These are phyloP conservation scores for Metallyticus violacea DNA, from an alignment of 2,888 invertebrate species.

Conservation along the genomic window DNA sequence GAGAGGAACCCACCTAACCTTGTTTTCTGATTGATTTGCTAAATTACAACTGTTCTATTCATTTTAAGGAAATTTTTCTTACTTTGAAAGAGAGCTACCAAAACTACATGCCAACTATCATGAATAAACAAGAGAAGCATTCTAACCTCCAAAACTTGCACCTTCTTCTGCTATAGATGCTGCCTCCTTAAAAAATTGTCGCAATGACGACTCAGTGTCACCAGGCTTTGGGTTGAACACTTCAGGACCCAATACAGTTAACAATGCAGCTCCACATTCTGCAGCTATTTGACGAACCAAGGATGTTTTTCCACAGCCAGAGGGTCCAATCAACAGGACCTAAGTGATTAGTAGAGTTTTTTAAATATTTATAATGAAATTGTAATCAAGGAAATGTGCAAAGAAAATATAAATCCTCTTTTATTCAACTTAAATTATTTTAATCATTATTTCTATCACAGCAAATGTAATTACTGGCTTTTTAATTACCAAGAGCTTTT, in stretches of 20 bases:
- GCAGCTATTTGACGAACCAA: constrained; percentile 51
- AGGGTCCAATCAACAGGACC: constrained; percentile 53
- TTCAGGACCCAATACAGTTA: constrained; percentile 48
- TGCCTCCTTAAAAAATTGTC: constrained; percentile 50
- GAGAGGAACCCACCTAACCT: too few relatives aligned
- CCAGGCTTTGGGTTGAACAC: constrained; percentile 52
- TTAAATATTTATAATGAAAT: neutral
- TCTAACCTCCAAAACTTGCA: constrained; percentile 20
- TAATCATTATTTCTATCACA: neutral
- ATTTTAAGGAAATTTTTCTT: too few relatives aligned
- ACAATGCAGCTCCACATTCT: constrained; percentile 48
- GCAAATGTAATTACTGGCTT: too few relatives aligned
- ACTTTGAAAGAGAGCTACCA: too few relatives aligned
- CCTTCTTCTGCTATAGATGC: constrained; percentile 43
- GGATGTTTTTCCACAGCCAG: constrained; percentile 59
- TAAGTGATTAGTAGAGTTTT: constrained; percentile 21
- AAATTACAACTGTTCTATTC: too few relatives aligned
- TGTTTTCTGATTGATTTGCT: too few relatives aligned
- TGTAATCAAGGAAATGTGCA: neutral
- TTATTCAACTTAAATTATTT: neutral
- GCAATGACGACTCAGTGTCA: constrained; percentile 51
- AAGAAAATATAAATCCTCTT: neutral
- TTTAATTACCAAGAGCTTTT: too few relatives aligned
- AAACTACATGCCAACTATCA: too few relatives aligned
- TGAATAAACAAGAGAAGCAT: neutral